Conservation (phyloP, 2,888 invertebrate species). For the Hypselothyrea guttata region DNA sequence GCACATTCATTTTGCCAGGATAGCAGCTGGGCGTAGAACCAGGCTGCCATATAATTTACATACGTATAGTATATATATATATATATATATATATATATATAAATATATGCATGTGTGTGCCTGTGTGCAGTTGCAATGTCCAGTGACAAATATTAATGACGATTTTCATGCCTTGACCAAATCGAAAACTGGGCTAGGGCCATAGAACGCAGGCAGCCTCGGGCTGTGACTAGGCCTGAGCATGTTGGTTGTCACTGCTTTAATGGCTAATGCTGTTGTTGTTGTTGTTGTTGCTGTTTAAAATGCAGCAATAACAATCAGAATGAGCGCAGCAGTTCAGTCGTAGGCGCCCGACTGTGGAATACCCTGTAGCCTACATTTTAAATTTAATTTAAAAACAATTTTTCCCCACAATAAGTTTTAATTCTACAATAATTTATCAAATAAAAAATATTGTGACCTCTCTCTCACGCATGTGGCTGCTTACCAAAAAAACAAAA, state of each 20-base stretch:
- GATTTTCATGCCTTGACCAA: conserved; percentile 77
- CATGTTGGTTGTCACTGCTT: conserved; percentile 37
- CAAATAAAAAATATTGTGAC: too few species aligned
- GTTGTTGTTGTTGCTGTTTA: conserved; percentile 45
- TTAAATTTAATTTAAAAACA: too few species aligned
- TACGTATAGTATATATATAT: conserved; percentile 17
- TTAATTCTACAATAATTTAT: too few species aligned
- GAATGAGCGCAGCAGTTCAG: too few species aligned
- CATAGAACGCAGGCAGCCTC: conserved; percentile 1
- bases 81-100: conserved; percentile 43
- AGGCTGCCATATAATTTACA: conserved; percentile 44
- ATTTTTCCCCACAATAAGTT: too few species aligned
- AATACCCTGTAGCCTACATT: too few species aligned
- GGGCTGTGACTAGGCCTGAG: conserved; percentile 12
- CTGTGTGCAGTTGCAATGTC: conserved; percentile 62
- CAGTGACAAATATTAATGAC: conserved; percentile 81
- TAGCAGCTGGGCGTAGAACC: conserved; percentile 38
- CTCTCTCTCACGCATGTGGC: too few species aligned
- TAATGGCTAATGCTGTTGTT: conserved; percentile 23
- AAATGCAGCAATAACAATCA: conserved; percentile 46
- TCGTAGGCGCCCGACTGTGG: too few species aligned
- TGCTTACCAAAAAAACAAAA: too few species aligned
- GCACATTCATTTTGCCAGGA: conserved; percentile 65
- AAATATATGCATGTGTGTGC: background rate
- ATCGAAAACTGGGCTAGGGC: conserved; percentile 22